phyloP scores from a whole-genome alignment of 2,797 vertebrate genomes.

The Sebastes alutus region DNA sequence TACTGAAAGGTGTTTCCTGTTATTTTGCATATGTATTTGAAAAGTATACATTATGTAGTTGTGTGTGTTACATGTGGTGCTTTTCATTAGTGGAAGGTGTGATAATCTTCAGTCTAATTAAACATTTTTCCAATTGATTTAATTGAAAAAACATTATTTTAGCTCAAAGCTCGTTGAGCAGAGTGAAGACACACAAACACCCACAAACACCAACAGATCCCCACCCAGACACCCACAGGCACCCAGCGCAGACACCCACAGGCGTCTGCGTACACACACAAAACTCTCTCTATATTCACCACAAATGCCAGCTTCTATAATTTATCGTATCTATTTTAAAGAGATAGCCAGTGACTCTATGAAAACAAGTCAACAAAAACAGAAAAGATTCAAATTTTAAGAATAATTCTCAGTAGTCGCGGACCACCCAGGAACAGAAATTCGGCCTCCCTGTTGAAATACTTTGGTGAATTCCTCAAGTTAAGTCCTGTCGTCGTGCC shows the following conservation, averaged over 20 bases:
- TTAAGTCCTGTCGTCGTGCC: slow-evolving; percentile 70
- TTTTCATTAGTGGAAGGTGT: not conserved
- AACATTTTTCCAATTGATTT: not conserved
- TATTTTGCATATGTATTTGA: not conserved
- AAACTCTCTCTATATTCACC: slow-evolving; percentile 4
- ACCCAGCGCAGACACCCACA: slow-evolving; percentile 36
- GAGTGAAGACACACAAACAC: slow-evolving; percentile 5
- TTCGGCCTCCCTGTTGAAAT: slow-evolving; percentile 68
- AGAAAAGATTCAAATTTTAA: slow-evolving; percentile 51
- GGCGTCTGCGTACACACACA: not conserved
- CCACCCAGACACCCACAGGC: slow-evolving; percentile 25
- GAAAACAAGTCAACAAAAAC: slow-evolving; percentile 35
- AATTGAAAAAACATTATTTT: slow-evolving; percentile 1
- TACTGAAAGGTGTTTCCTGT: slow-evolving; percentile 6
- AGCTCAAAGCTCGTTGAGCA: not conserved
- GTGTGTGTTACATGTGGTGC: not conserved
- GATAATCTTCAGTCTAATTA: not conserved
- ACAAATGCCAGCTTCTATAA: not conserved
- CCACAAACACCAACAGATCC: slow-evolving; percentile 4
- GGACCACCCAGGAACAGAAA: slow-evolving; percentile 78
- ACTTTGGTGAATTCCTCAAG: slow-evolving; percentile 73
- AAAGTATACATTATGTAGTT: not conserved
- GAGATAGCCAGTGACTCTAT: not conserved
- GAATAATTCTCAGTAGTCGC: slow-evolving; percentile 65
- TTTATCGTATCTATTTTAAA: slow-evolving; percentile 8